Evolutionary conservation across 2,113 vertebrate species (phyloP).

Genomic region (Orientallactaga bullata): DNA sequence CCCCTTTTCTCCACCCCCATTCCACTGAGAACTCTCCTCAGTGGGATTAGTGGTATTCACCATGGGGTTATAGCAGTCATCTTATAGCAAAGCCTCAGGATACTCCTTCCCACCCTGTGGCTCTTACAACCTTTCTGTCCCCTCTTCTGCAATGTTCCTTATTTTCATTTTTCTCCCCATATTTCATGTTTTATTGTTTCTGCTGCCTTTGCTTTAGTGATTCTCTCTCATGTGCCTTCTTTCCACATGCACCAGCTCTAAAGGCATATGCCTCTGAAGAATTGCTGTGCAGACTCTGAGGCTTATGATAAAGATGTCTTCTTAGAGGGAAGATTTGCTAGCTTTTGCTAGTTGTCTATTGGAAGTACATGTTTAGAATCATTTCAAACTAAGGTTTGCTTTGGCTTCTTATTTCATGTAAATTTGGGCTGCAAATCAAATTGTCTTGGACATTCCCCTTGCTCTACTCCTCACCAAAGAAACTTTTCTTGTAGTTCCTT

Average conservation of each 20-base stretch:
- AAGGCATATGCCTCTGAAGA: conserved; percentile 27
- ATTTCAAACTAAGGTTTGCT: conserved; percentile 53
- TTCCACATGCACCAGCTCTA: background rate
- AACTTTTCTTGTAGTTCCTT: background rate
- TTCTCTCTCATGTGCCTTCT: background rate
- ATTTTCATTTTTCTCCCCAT: no score
- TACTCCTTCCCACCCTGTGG: no score
- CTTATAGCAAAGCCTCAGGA: no score
- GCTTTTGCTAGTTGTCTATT: background rate
- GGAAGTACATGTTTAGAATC: conserved; percentile 9
- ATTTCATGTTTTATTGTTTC: background rate
- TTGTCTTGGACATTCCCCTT: background rate
- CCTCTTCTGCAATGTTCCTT: no score
- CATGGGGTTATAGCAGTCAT: no score
- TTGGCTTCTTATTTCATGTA: background rate
- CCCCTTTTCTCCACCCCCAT: no score
- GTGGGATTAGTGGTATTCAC: no score
- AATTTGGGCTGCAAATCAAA: conserved; percentile 3
- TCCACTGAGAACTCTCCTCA: no score
- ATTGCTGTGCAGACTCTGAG: background rate
- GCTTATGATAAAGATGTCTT: conserved; percentile 16
- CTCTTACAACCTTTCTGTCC: no score
- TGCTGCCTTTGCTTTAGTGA: background rate
- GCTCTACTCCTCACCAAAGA: conserved; percentile 8
- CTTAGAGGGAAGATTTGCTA: background rate